A percentile compares a stretch with the other conserved stretches of the same genome.
Conservation (phyloP, 1,140 invertebrate species). For the Rhizoglyphus robini region DNA sequence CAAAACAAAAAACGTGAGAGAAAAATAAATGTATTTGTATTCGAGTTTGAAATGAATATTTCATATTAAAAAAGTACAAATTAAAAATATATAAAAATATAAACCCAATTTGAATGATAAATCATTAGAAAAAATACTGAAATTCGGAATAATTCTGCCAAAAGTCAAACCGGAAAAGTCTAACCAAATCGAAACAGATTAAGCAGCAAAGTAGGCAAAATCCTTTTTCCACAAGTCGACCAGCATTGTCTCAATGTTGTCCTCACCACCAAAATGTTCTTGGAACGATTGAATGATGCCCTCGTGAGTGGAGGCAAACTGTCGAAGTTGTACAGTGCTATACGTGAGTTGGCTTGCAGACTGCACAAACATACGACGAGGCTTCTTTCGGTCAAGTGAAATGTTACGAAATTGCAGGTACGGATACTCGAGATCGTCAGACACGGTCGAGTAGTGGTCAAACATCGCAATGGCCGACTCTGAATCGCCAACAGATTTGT, state of each 20-base stretch:
- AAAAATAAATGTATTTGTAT: too few species aligned
- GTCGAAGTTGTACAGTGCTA: not conserved
- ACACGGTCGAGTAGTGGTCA: conserved; percentile 61
- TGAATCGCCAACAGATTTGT: conserved; percentile 72
- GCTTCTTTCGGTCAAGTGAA: conserved; percentile 71
- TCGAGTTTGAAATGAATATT: too few species aligned
- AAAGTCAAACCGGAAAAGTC: too few species aligned
- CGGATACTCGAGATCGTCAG: conserved; percentile 44
- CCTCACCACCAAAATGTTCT: conserved; percentile 9
- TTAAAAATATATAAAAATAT: too few species aligned
- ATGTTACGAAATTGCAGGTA: conserved; percentile 72
- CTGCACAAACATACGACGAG: conserved; percentile 78
- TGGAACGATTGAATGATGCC: conserved; percentile 13
- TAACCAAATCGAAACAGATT: too few species aligned
- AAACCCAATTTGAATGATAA: too few species aligned
- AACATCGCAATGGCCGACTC: conserved; percentile 57
- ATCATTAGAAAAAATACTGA: too few species aligned
- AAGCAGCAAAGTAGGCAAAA: conserved; percentile 8
- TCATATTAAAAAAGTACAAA: too few species aligned
- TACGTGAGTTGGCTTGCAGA: not conserved
- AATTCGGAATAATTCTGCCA: too few species aligned
- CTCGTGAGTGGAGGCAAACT: conserved; percentile 1
- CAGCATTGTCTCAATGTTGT: conserved; percentile 1
- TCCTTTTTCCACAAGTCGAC: conserved; percentile 17
- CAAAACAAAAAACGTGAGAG: too few species aligned